Base-by-base conservation (phyloP, 2,888 invertebrate genomes). In the Acleris cristana region DNA sequence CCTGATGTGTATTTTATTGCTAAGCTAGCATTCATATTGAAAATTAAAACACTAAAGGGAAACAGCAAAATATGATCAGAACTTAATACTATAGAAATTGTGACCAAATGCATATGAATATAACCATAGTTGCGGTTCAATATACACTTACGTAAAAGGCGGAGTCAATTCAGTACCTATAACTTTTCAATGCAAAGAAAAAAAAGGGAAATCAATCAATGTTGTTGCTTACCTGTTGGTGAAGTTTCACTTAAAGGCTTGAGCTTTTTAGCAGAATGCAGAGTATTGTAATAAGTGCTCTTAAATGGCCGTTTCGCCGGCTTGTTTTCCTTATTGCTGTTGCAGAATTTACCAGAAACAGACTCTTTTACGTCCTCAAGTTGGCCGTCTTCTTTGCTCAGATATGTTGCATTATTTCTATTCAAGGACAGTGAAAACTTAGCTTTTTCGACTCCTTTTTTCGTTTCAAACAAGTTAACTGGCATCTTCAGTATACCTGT, bases 401-500 rank as follows among this genome's bases (percentile, higher is more conserved):
- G 79, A 82, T 80, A 79, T 75, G 81, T 76, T 77, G 85, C 91
- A 92, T 91, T 90, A 82, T 90, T 92, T 80, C 82, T 89, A 73
- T 83, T 88, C 73, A 91, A 78, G 71, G 92, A 90, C 68, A 93
- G 81, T 66, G 90, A 87, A 81, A 87, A 86, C 84, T 83, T 92
- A 67, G 87, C 76, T 84, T 86, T 92, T 70, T 86, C 87, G 74
- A 84, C 87, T 84, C 86, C 85, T 87, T 88, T 88, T 86, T 88
- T 91, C 76, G 85, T 86, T 86, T 88, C 86, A 70, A 83, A 80
- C 72, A 87, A 88, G 79, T 91, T 90, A 87, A 90, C 88, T 90
- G 90, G 93, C 93, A 93, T 93, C 92, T 93, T 93, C 92, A 90
- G 93, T 79, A 89, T 82, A 91, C 92, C 93, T 93, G 87, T 16